phyloP scores from a whole-genome alignment of 2,113 vertebrate species.

The Boleophthalmus pectinirostris region DNA sequence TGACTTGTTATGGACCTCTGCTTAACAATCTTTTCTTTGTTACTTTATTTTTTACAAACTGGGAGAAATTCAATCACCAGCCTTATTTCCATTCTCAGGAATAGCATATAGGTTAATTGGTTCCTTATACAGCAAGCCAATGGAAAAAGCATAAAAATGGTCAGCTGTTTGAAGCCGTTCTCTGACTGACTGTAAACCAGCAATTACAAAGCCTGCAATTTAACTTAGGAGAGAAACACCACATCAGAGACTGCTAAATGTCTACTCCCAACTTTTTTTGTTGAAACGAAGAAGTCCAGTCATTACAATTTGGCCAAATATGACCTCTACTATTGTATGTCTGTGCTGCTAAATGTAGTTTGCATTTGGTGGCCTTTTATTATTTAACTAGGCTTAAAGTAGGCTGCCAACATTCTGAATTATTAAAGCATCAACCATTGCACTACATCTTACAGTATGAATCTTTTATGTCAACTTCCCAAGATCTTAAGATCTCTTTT shows the following conservation, averaged over 20 bases:
- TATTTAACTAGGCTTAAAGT: background rate
- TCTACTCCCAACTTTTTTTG: background rate
- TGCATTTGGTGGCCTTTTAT: too few relatives aligned
- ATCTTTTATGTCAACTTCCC: background rate
- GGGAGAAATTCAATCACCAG: background rate
- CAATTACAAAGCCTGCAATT: background rate
- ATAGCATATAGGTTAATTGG: background rate
- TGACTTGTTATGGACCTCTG: background rate
- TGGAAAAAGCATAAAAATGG: background rate
- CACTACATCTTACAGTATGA: background rate
- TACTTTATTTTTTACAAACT: background rate
- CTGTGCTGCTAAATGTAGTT: background rate
- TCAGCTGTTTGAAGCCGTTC: background rate
- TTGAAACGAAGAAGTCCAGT: background rate
- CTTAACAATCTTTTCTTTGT: background rate
- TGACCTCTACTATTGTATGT: background rate
- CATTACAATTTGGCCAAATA: background rate
- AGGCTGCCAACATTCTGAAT: background rate
- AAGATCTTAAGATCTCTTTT: too few relatives aligned
- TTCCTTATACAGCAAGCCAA: background rate
- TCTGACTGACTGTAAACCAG: background rate
- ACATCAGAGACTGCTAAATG: background rate
- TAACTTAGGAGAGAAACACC: background rate
- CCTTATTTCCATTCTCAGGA: background rate
- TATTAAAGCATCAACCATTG: background rate